Base-by-base conservation (phyloP, 2,797 vertebrate genomes). In the Chaetodon trifasciatus region DNA sequence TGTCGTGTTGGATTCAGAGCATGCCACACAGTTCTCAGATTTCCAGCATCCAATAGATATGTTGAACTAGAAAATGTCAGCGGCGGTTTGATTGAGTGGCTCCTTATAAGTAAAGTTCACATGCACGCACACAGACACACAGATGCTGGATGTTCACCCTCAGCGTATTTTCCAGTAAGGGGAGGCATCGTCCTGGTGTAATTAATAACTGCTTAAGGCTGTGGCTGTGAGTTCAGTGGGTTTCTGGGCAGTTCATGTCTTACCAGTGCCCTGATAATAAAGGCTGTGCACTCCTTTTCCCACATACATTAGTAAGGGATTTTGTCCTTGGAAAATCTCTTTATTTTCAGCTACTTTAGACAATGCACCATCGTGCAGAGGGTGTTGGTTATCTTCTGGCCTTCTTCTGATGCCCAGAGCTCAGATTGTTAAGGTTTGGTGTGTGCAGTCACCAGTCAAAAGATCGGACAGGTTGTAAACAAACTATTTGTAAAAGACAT, bases 141-240 rank as follows among this genome's bases (percentile, higher is more conserved):
- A 55, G 12, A 58, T 13, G 52, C 9, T 63, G 78, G 79, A 64
- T 40, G 70, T 42, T 71, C 61, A 9, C 52, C 63, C 60, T 72
- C 19, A 42, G 57, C 64, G 75, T 65, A 61, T 82, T 91, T 87
- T 89, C 86, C 88, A 88, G 70, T 32, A 28, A 79, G 58, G 23
- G 47, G 42, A 56, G 57, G 65, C 13, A 58, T 23, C 13, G 50
- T 47, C 61, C 32, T 52, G 39, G 37, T 62, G 78, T 74, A 70
- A 88, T 85, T 67, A 86, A 85, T 74, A 77, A 67, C 28, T 62
- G 60, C 15, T 75, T 21, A 21, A 50, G 57, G 44, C 62, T 84
- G 63, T 21, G 70, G 75, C 70, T 83, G 60, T 44, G 81, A 80
- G 78, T 76, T 90, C 78, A 86, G 17, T 55, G 76, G 85, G 79